Evolutionary conservation across 2,888 invertebrate genomes (phyloP), one percentile per base, ranked within the genome.

Genomic region (Sarcophaga caerulescens): DNA sequence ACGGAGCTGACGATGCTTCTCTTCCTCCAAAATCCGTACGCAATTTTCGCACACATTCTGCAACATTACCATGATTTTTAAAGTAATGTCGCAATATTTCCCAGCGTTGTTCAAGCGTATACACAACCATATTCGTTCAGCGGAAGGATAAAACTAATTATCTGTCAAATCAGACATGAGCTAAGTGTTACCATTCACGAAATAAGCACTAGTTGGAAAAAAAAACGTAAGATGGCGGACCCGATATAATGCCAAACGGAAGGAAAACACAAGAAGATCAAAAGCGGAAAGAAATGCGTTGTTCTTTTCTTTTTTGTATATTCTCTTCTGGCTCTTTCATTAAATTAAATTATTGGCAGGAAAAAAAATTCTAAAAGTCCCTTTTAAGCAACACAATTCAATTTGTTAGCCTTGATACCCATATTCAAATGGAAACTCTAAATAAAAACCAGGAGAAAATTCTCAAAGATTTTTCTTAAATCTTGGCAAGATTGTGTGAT

Each of bases 261-360:
- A 83, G 84, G 65, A 82, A 79, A 25, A 62, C 47, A 78, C 73
- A 66, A 79, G 63, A 85, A 86, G 83, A 86, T 88, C 87, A 89
- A 90, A 88, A 88, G 87, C 88, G 73, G 87, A 85, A 87, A 87
- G 87, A 85, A 85, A 83, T 87, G 81, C 81, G 78, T 87, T 81
- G 76, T 68, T 74, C 73, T 77, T 81, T 63, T 75, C 6, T 35
- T 63, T 35, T 25, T 25, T 25, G 25, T 3, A 25, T 6, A 6
- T 35, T 6, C 35, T 1, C 1, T 14, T 62, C 63, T 52, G 19
- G 6, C 57, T 35, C 35, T 35, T 35, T 35, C 35, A 10, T 44
- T 80, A 88, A 89, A 89, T 89, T 89, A 85, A 88, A 89, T 89
- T 89, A 89, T 88, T 82, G 88, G 85, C 78, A 87, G 87, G 71